Evolutionary conservation across 1,140 invertebrate species (phyloP), one percentile per base, ranked within the genome.

Genomic region (Zaprionus inermis): DNA sequence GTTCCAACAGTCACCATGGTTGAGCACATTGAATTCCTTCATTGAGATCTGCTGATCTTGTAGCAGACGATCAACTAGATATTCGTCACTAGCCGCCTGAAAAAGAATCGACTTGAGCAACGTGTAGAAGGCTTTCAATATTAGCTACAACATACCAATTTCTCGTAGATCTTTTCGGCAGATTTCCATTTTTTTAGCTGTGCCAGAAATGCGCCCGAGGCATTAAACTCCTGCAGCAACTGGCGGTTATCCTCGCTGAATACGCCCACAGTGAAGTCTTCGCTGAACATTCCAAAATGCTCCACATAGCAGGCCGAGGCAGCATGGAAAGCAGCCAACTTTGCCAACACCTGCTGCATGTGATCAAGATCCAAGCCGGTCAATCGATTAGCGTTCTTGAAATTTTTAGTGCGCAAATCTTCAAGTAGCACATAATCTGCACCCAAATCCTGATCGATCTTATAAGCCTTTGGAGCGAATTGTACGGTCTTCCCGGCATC

Each of bases 1-100:
- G 1, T 94, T 90, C 95, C 95, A 96, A 11, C 93, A 93, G 77
- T 96, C 95, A 12, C 95, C 95, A 65, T 96, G 95, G 75, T 94
- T 94, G 5, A 96, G 91, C 6, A 95, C 94, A 66, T 94, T 93
- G 67, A 95, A 95, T 36, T 94, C 93, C 30, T 93, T 92, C 68
- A 30, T 94, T 66, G 49, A 76, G 54, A 58, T 34, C 34, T 76
- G 70, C 20, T 89, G 86, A 75, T 85, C 83, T 57, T 91, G 75
- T 7, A 91, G 58, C 20, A 91, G 59, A 2, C 88, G 81, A 78
- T 91, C 91, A 5, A 92, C 84, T 38, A 92, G 57, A 54, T 89
- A 85, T 6, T 88, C 72, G 52, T 91, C 83, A 54, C 79, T 90
- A 38, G 90, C 92, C 41, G 22, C 83, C 90, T 91, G 24, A 0